Base-by-base conservation (phyloP, 1,140 invertebrate species). In the Drosophila aff. region DNA sequence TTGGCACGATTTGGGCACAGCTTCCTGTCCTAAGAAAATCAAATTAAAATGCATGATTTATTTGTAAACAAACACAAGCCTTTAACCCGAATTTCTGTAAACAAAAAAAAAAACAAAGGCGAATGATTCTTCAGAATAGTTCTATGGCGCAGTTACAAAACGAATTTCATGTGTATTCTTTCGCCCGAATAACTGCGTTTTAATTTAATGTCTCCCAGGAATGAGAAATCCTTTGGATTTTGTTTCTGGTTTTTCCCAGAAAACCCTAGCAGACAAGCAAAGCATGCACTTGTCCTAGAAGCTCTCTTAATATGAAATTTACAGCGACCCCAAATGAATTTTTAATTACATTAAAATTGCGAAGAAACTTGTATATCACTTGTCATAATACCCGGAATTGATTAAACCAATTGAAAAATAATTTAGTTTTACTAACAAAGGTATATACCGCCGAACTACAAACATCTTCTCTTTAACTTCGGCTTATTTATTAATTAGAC, bases 1-100 rank as follows among this genome's bases (percentile, higher is more conserved):
- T 73, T 61, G 69, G 69, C 67, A 61, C 52, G 38, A 11, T 43
- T 60, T 26, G 16, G 4, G 9, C 15, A 33, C 52, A 33, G 18
- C 52, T 38, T 55, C 15, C 33, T 18, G 67, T 73, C 69, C 69
- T 61, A 73, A 44, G 38, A 49, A 68, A 73, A 73, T 72, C 67
- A 73, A 73, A 73, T 73, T 73, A 73, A 73, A 73, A 73, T 73
- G 36, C 67, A 73, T 60, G 69, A 73, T 73, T 73, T 73, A 73
- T 73, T 46, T 23, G 67, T 26, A 43, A 73, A 44, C 69, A 73
- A 73, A 73, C 69, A 40, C 28, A 43, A 43, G 44, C 69, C 67
- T 73, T 40, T 60, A 72, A 50, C 53, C 52, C 52, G 13, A 73
- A 72, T 31, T 72, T n/a, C 46, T 23, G 36, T 50, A 60, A 28